These are phyloP conservation scores for Actenoides hombroni DNA, from an alignment of 2,113 vertebrate species.

Conservation along the genomic window DNA sequence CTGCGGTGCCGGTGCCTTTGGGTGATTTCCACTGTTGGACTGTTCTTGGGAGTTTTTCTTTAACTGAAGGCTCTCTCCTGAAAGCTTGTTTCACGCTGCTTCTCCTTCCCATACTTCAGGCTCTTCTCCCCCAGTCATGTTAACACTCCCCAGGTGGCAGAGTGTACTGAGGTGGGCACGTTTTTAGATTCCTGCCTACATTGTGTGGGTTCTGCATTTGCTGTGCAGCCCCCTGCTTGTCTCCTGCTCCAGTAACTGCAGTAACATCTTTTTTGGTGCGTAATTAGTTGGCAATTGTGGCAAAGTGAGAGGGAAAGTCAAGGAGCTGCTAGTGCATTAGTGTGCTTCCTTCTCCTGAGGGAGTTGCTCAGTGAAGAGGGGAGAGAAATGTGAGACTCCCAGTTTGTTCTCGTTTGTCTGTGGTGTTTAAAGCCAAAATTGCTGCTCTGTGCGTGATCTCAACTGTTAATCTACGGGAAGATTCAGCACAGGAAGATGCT, in stretches of 20 bases:
- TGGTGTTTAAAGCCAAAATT: background rate
- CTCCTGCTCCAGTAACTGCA: background rate
- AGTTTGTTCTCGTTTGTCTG: background rate
- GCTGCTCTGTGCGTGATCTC: background rate
- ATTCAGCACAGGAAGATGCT: background rate
- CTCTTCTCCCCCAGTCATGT: background rate
- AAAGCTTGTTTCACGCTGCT: background rate
- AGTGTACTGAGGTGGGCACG: background rate
- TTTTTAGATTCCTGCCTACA: background rate
- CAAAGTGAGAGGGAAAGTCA: background rate
- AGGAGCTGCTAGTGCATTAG: background rate
- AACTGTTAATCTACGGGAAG: background rate
- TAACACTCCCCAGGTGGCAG: background rate
- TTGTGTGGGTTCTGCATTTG: background rate
- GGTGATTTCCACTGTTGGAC: background rate
- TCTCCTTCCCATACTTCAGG: background rate
- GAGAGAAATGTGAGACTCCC: background rate
- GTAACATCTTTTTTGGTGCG: background rate
- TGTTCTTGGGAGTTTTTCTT: background rate
- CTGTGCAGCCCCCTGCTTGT: background rate
- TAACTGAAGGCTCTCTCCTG: background rate
- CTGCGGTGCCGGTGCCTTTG: fast-evolving
- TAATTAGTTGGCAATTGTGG: background rate
- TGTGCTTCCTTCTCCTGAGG: background rate
- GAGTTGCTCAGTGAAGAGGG: background rate